phyloP scores from a whole-genome alignment of 2,797 vertebrate genomes.

The Phalanger gymnotis region DNA sequence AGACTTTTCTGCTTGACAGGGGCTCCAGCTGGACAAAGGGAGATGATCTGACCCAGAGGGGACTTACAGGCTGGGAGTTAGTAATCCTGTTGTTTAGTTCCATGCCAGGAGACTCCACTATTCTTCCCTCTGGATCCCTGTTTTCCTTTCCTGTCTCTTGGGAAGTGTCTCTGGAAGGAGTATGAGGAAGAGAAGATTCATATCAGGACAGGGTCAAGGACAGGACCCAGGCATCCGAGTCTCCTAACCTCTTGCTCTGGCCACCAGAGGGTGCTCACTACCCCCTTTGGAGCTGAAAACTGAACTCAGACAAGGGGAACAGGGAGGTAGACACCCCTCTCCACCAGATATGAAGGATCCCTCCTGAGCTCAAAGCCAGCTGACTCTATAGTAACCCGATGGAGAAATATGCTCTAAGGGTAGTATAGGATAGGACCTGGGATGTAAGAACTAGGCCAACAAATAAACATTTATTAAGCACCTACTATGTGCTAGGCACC shows the following conservation, averaged over 20 bases:
- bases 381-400: not conserved
- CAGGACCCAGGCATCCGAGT: not conserved
- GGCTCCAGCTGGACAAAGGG: constrained; percentile 39
- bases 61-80: constrained; percentile 30
- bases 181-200: constrained; percentile 15
- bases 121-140: constrained; percentile 10
- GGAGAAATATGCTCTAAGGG: not conserved
- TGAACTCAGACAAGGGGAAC: not conserved
- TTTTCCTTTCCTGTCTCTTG: constrained; percentile 14
- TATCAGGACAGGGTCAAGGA: not conserved
- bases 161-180: constrained; percentile 50
- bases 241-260: not conserved
- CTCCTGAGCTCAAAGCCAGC: not conserved
- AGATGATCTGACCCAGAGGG: constrained; percentile 35
- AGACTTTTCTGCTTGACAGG: constrained; percentile 48
- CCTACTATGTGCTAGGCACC: not conserved
- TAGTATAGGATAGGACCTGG: not conserved
- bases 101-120: constrained; percentile 13
- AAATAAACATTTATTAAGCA: not conserved
- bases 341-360: not conserved
- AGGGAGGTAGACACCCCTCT: not conserved
- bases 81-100: constrained; percentile 32
- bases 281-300: not conserved
- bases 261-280: constrained; percentile 5
- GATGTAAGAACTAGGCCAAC: not conserved